Evolutionary conservation across 2,113 vertebrate genomes (phyloP).

Genomic region (Gnathonemus echidnorhynchus): DNA sequence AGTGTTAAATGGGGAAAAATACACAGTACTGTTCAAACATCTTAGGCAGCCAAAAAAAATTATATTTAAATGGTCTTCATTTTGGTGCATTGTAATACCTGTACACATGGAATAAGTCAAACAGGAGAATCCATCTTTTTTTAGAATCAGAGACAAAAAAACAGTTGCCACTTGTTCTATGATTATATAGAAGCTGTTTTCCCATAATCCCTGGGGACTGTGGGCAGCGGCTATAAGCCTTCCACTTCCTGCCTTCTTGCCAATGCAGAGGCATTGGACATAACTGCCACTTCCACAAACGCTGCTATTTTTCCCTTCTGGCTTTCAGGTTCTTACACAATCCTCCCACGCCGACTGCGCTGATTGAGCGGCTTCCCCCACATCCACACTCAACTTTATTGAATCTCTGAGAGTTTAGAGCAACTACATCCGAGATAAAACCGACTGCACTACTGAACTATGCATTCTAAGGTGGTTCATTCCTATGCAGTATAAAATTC

Average conservation of each 20-base stretch:
- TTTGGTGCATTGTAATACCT: neutral
- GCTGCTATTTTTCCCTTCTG: neutral
- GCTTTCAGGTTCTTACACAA: neutral
- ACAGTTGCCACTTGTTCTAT: neutral
- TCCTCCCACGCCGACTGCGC: neutral
- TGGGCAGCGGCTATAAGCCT: neutral
- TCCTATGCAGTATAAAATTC: neutral
- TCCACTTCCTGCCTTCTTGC: constrained; percentile 1
- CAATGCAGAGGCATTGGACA: constrained; percentile 2
- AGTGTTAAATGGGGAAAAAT: neutral
- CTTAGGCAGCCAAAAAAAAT: neutral
- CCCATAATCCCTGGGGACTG: neutral
- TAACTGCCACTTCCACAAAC: neutral
- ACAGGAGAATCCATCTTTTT: neutral
- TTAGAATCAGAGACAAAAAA: neutral
- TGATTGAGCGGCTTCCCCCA: neutral
- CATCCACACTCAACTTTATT: neutral
- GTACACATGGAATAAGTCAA: neutral
- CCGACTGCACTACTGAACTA: neutral
- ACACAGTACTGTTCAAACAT: neutral
- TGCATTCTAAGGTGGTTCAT: neutral
- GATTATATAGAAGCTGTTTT: neutral
- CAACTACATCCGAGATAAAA: neutral
- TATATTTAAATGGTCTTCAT: neutral
- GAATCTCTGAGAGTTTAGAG: neutral